These are phyloP conservation scores for Notarius lentiginosus DNA, from an alignment of 2,113 vertebrate genomes.

Conservation along the genomic window DNA sequence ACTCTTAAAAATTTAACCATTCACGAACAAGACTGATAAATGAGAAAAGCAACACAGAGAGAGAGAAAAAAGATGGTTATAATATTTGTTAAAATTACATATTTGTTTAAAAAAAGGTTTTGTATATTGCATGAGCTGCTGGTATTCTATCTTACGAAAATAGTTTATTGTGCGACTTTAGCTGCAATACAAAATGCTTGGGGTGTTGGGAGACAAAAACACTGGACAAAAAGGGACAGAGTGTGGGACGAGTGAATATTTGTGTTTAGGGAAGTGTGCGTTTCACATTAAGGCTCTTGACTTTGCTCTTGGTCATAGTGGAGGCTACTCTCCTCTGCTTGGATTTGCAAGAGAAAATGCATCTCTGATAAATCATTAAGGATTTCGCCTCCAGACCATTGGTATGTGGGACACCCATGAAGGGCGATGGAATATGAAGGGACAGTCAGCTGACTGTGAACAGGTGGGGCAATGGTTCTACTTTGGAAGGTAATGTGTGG, in stretches of 20 bases:
- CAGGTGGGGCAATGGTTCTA: constrained; percentile 17
- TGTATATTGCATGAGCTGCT: constrained; percentile 58
- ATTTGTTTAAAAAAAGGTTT: constrained; percentile 45
- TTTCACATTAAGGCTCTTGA: constrained; percentile 51
- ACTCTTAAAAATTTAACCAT: constrained; percentile 39
- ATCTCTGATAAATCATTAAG: constrained; percentile 17
- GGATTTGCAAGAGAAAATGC: constrained; percentile 6
- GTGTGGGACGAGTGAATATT: background rate
- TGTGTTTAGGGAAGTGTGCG: constrained; percentile 25
- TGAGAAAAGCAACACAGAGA: constrained; percentile 18
- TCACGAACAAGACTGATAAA: constrained; percentile 20
- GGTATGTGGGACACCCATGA: constrained; percentile 1
- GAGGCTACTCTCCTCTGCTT: constrained; percentile 31
- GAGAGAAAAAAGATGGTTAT: constrained; percentile 32
- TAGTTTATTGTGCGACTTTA: constrained; percentile 60
- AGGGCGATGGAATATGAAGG: constrained; percentile 33
- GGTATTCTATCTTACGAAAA: constrained; percentile 58
- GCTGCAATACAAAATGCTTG: constrained; percentile 52
- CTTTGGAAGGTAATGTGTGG: background rate
- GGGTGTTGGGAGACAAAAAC: constrained; percentile 17
- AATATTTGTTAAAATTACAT: constrained; percentile 49
- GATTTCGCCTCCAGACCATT: constrained; percentile 6
- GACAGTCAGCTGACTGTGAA: constrained; percentile 26
- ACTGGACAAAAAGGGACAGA: background rate
- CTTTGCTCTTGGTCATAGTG: constrained; percentile 33